Evolutionary conservation across 2,888 invertebrate species (phyloP).

Genomic region (Trimorus sp.): DNA sequence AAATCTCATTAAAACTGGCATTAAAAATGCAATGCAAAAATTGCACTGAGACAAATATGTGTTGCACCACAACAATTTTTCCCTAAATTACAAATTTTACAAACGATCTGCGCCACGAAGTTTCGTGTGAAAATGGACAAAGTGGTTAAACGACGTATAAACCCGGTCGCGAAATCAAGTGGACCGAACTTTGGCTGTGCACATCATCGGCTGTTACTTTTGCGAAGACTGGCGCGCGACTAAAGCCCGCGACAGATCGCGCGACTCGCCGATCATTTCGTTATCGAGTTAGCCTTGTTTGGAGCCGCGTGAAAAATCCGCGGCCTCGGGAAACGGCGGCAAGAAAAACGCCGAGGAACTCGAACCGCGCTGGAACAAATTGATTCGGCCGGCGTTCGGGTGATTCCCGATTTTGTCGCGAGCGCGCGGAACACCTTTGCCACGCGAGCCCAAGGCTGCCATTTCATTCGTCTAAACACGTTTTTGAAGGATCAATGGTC

Average conservation of each 20-base stretch:
- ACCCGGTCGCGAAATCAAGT: background rate
- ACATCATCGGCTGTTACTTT: constrained; percentile 54
- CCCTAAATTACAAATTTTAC: too few relatives aligned
- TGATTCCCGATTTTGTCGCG: too few relatives aligned
- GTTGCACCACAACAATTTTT: too few relatives aligned
- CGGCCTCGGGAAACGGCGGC: constrained; percentile 57
- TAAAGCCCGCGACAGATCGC: constrained; percentile 65
- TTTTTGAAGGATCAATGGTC: too few relatives aligned
- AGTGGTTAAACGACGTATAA: background rate
- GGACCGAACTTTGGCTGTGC: constrained; percentile 7
- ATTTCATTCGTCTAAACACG: too few relatives aligned
- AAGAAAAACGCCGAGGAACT: constrained; percentile 51
- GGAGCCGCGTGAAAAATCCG: constrained; percentile 57
- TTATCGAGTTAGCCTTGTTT: constrained; percentile 74
- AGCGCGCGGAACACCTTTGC: too few relatives aligned
- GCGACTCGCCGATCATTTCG: constrained; percentile 72
- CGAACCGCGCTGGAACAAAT: constrained; percentile 20
- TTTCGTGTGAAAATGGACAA: too few relatives aligned
- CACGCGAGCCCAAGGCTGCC: too few relatives aligned
- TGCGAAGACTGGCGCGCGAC: constrained; percentile 73
- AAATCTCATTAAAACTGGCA: too few relatives aligned
- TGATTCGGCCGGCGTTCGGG: background rate
- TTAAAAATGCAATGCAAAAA: too few relatives aligned
- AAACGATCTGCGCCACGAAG: too few relatives aligned
- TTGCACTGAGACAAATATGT: too few relatives aligned